Evolutionary conservation across 1,140 invertebrate species (phyloP).

Genomic region (Apolygus lucorum): DNA sequence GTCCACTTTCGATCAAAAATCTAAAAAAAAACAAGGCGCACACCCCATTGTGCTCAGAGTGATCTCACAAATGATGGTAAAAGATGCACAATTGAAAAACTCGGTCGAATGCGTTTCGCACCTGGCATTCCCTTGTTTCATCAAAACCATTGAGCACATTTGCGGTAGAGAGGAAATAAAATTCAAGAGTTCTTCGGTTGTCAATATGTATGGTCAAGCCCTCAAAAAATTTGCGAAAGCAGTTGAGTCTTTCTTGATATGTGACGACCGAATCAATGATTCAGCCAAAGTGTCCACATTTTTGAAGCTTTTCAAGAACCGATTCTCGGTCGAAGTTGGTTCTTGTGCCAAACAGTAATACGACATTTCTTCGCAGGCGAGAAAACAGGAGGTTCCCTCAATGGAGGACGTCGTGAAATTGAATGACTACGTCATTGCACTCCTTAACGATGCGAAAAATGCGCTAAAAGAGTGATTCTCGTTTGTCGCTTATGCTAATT

Average conservation of each 20-base stretch:
- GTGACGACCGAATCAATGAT: neutral
- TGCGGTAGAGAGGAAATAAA: neutral
- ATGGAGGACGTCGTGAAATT: conserved; percentile 2
- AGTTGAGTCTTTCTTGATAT: neutral
- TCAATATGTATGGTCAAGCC: conserved; percentile 2
- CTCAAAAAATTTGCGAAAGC: conserved; percentile 7
- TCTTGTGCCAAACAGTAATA: neutral
- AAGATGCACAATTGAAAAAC: too few relatives aligned
- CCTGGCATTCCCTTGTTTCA: neutral
- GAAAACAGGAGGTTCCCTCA: neutral
- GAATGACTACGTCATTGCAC: neutral
- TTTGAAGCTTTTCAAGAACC: neutral
- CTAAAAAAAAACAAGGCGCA: too few relatives aligned
- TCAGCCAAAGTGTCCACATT: neutral
- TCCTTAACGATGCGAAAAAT: too few relatives aligned
- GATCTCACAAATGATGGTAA: too few relatives aligned
- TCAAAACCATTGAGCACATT: neutral
- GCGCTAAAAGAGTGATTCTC: too few relatives aligned
- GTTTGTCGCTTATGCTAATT: too few relatives aligned
- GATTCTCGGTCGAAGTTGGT: neutral
- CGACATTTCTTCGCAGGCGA: neutral
- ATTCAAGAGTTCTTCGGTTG: neutral
- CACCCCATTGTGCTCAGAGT: too few relatives aligned
- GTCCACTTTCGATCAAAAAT: too few relatives aligned
- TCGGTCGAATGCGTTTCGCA: neutral